Percentiles rank a stretch among this genome's conserved stretches.
Evolutionary conservation across 2,797 vertebrate species (phyloP).

Genomic region (Calcarius lapponicus): DNA sequence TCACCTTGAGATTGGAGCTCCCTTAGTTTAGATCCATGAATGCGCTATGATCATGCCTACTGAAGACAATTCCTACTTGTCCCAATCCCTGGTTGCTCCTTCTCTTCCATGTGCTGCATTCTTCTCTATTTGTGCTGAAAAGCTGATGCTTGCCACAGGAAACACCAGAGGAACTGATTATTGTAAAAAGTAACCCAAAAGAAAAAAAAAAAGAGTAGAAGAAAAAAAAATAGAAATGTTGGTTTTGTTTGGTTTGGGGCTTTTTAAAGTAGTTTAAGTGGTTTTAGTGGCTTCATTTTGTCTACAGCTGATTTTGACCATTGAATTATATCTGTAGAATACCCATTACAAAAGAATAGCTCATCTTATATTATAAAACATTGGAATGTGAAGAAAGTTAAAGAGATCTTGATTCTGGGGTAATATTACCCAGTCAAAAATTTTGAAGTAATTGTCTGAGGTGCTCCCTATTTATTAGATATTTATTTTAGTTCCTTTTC

Average conservation of each 20-base stretch:
- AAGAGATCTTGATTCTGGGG: background rate
- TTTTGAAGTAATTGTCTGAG: background rate
- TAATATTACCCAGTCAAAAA: background rate
- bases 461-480: background rate
- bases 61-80: background rate
- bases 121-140: background rate
- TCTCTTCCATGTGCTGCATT: background rate
- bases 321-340: background rate
- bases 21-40: background rate
- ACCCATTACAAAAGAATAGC: background rate
- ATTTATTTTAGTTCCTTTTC: background rate
- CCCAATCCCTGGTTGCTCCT: background rate
- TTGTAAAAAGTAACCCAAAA: background rate
- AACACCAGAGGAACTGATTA: background rate
- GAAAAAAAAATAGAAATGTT: background rate
- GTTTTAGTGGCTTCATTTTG: background rate
- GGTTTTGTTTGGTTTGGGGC: background rate
- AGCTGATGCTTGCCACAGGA: background rate
- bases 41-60: fast-evolving
- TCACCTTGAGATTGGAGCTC: background rate
- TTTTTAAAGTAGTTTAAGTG: background rate
- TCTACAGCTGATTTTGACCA: background rate
- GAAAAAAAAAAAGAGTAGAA: fast-evolving
- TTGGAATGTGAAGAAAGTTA: background rate
- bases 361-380: background rate